Conservation (phyloP, 2,797 vertebrate genomes). For the Leptatherina wallacei region DNA sequence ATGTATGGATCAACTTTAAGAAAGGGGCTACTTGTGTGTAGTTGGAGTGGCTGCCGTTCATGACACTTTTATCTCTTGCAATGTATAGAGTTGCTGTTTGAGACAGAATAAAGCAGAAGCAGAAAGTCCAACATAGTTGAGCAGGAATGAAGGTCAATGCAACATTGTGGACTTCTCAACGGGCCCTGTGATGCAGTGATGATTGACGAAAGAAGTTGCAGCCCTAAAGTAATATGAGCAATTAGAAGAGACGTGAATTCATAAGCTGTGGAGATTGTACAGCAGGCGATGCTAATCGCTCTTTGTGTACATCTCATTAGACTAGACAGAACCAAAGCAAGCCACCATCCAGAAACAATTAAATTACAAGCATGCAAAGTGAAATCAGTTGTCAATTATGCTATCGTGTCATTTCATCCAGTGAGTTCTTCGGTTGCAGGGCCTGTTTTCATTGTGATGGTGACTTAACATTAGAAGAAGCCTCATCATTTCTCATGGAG, state of each 20-base stretch:
- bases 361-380: slow-evolving; percentile 70
- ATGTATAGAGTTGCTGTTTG: slow-evolving; percentile 30
- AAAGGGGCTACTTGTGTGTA: slow-evolving; percentile 43
- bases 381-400: slow-evolving; percentile 76
- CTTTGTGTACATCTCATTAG: slow-evolving; percentile 71
- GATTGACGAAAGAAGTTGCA: slow-evolving; percentile 22
- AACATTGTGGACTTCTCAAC: background rate
- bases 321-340: slow-evolving; percentile 69
- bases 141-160: slow-evolving; percentile 13
- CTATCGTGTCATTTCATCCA: slow-evolving; percentile 71
- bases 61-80: slow-evolving; percentile 22
- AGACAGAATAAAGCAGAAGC: background rate
- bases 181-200: slow-evolving; percentile 7
- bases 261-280: slow-evolving; percentile 48
- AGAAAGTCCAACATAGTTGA: background rate
- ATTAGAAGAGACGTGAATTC: slow-evolving; percentile 49
- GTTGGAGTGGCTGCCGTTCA: slow-evolving; percentile 55
- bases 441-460: slow-evolving; percentile 42
- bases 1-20: slow-evolving; percentile 64
- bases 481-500: slow-evolving; percentile 31
- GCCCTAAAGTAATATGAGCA: slow-evolving; percentile 34
- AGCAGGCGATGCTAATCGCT: slow-evolving; percentile 66
- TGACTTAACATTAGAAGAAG: slow-evolving; percentile 49
- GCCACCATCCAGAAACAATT: slow-evolving; percentile 74
- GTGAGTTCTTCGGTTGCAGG: slow-evolving; percentile 47